Percentiles rank a stretch among this genome's conserved stretches.
Evolutionary conservation across 2,113 vertebrate species (phyloP).

Genomic region (Protobothrops mucrosquamatus): DNA sequence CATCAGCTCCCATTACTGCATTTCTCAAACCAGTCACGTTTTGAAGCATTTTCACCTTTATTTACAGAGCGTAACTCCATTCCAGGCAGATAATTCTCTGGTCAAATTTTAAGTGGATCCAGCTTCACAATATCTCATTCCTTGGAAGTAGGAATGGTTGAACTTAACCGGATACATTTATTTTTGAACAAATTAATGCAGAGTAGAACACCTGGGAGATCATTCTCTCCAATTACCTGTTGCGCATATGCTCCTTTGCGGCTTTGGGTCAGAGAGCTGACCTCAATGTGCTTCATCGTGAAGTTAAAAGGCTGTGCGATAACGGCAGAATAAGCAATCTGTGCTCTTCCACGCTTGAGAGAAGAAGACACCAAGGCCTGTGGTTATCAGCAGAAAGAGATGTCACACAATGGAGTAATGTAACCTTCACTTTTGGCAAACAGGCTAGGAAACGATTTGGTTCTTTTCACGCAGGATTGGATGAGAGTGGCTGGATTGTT

Average conservation of each 20-base stretch:
- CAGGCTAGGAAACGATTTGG: not conserved
- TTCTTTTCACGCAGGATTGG: not conserved
- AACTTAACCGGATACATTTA: not conserved
- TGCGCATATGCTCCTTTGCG: conserved; percentile 60
- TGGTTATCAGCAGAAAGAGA: conserved; percentile 24
- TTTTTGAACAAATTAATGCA: not conserved
- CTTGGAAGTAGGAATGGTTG: not conserved
- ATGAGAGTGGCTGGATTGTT: not conserved
- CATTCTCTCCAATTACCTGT: conserved; percentile 63
- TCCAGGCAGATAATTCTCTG: too few relatives aligned
- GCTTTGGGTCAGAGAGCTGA: conserved; percentile 62
- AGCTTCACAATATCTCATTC: too few relatives aligned
- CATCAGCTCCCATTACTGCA: not conserved
- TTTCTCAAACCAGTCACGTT: not conserved
- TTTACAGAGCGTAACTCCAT: not conserved
- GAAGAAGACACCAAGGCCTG: conserved; percentile 68
- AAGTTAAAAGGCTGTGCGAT: conserved; percentile 73
- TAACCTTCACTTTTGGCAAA: not conserved
- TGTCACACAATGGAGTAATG: not conserved
- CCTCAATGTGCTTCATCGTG: conserved; percentile 63
- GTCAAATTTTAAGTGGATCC: not conserved
- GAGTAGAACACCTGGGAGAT: not conserved
- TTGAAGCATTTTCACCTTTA: not conserved
- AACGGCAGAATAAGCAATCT: conserved; percentile 57
- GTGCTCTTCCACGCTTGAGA: conserved; percentile 63